These are phyloP conservation scores for Atta colombica DNA, from an alignment of 1,140 invertebrate genomes.

Conservation along the genomic window DNA sequence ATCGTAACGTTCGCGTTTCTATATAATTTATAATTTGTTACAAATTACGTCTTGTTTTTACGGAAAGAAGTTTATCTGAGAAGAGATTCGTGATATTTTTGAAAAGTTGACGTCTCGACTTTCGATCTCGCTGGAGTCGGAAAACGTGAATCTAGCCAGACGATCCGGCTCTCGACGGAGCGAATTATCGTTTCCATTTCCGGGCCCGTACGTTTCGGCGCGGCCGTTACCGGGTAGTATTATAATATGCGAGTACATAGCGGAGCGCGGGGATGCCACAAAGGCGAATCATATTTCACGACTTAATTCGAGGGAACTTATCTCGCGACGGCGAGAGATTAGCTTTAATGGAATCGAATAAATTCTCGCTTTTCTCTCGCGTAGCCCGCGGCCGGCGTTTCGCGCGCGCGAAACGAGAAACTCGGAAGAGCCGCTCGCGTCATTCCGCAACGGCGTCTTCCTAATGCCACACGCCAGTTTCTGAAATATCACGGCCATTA, in stretches of 20 bases:
- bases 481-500: slow-evolving; percentile 34
- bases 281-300: slow-evolving; percentile 57
- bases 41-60: neutral
- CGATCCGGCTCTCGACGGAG: neutral
- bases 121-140: neutral
- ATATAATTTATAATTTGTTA: neutral
- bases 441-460: slow-evolving; percentile 29
- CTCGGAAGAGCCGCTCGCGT: slow-evolving; percentile 15
- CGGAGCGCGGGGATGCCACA: neutral
- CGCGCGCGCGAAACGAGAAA: slow-evolving; percentile 37
- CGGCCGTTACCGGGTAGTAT: slow-evolving; percentile 22
- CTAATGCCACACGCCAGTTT: slow-evolving; percentile 32
- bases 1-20: neutral
- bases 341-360: slow-evolving; percentile 60
- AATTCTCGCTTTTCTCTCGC: slow-evolving; percentile 54
- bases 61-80: neutral
- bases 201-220: slow-evolving; percentile 24
- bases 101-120: neutral
- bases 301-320: slow-evolving; percentile 62
- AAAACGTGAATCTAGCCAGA: neutral
- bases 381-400: neutral
- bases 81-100: neutral
- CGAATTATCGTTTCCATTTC: slow-evolving; percentile 53
- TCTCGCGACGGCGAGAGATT: slow-evolving; percentile 57
- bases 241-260: slow-evolving; percentile 51